Evolutionary conservation across 30 jellyfish, hydroid and myxozoan species (phyloP).

Genomic region (Cassiopea andromeda): DNA sequence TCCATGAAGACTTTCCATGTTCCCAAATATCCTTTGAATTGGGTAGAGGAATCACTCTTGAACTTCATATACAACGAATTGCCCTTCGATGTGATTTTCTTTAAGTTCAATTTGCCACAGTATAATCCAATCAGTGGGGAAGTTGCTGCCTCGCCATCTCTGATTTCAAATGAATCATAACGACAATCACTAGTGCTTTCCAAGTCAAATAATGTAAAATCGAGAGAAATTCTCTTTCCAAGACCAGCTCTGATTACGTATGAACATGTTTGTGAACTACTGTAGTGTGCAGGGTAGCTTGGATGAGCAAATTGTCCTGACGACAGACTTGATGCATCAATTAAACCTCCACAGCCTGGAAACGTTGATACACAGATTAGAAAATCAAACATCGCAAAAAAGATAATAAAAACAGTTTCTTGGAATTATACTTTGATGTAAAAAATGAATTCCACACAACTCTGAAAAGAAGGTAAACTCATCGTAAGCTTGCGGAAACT

Average conservation of each 20-base stretch:
- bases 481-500: no score
- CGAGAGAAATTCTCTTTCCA: slow-evolving; percentile 46
- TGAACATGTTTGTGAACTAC: slow-evolving; percentile 19
- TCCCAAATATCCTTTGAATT: slow-evolving; percentile 66
- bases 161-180: slow-evolving; percentile 69
- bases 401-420: no score
- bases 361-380: neutral
- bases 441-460: no score
- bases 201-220: slow-evolving; percentile 66
- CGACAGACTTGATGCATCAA: slow-evolving; percentile 30
- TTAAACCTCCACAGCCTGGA: slow-evolving; percentile 71
- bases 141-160: slow-evolving; percentile 64
- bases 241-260: slow-evolving; percentile 61
- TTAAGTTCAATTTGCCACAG: slow-evolving; percentile 70
- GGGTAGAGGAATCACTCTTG: slow-evolving; percentile 58
- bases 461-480: no score
- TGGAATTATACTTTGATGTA: no score
- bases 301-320: slow-evolving; percentile 88
- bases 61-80: slow-evolving; percentile 57
- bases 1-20: slow-evolving; percentile 54
- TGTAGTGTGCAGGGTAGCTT: slow-evolving; percentile 74
- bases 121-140: slow-evolving; percentile 41
- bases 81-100: slow-evolving; percentile 47
- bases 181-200: slow-evolving; percentile 71
- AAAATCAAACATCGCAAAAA: neutral